Conservation (phyloP, 2,113 vertebrate genomes). For the Melanerpes aurifrons region DNA sequence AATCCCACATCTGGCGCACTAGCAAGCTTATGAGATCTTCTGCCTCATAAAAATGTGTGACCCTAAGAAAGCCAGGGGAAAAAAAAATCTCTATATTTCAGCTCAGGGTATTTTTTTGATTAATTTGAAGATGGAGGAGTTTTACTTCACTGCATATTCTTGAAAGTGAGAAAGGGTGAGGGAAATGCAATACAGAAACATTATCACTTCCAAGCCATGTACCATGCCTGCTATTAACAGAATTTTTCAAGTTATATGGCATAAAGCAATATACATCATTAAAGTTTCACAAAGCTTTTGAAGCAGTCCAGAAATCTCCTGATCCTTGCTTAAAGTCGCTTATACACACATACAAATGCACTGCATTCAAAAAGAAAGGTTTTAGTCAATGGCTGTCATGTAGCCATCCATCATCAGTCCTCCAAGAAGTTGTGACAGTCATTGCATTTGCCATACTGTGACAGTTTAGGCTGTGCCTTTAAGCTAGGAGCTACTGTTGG, state of each 20-base stretch:
- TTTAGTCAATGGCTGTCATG: background rate
- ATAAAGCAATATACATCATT: background rate
- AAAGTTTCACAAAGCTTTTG: background rate
- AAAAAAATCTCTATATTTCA: background rate
- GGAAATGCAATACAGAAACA: background rate
- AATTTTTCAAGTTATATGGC: constrained; percentile 27
- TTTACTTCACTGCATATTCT: background rate
- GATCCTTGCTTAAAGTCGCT: background rate
- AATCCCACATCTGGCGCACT: constrained; percentile 66
- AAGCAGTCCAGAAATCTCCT: background rate
- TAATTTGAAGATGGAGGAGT: constrained; percentile 14
- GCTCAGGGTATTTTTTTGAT: background rate
- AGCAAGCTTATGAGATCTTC: constrained; percentile 66
- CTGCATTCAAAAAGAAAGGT: background rate
- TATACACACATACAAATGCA: background rate
- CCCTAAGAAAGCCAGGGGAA: constrained; percentile 10
- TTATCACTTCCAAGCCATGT: background rate
- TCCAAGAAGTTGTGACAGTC: background rate
- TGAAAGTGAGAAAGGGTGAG: background rate
- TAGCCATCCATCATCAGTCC: background rate
- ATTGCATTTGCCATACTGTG: background rate
- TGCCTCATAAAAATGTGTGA: constrained; percentile 52
- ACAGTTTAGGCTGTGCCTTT: too few species aligned
- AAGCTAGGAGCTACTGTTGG: too few species aligned
- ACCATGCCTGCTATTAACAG: background rate